A percentile compares a stretch with the other conserved stretches of the same genome.
phyloP scores from a whole-genome alignment of 2,888 invertebrate species.

The Endomychus coccineus region DNA sequence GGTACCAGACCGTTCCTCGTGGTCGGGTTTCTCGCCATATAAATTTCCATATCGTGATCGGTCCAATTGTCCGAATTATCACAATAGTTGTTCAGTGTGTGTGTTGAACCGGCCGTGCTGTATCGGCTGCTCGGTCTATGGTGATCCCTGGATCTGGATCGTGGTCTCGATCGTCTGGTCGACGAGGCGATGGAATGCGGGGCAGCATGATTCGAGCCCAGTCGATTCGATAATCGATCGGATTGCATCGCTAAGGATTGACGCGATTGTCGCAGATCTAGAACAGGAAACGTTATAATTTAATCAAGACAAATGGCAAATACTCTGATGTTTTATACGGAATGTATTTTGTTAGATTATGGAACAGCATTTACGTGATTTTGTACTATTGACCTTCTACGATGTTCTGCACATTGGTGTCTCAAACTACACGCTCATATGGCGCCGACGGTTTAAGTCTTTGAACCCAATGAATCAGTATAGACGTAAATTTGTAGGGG shows the following conservation, averaged over 20 bases:
- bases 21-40: constrained; percentile 87
- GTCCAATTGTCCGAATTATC: constrained; percentile 91
- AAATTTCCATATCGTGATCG: constrained; percentile 92
- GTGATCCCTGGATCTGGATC: constrained; percentile 68
- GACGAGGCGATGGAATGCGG: constrained; percentile 47
- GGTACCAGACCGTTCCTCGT: constrained; percentile 79
- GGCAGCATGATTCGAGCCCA: constrained; percentile 52
- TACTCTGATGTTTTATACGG: no score
- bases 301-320: no score
- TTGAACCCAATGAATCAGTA: no score
- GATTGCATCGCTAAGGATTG: constrained; percentile 78
- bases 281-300: no score
- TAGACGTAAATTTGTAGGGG: no score
- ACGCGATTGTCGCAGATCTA: constrained; percentile 78
- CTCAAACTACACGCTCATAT: no score
- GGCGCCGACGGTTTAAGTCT: no score
- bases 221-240: constrained; percentile 68
- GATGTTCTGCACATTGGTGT: no score
- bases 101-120: constrained; percentile 70
- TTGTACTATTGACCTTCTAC: no score
- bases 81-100: constrained; percentile 77
- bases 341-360: no score
- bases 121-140: constrained; percentile 69
- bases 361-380: no score
- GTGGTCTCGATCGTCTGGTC: constrained; percentile 58